Percentiles rank a stretch among this genome's conserved stretches.
Conservation (phyloP, 2,797 vertebrate genomes). For the Spinibarbus caldwelli region DNA sequence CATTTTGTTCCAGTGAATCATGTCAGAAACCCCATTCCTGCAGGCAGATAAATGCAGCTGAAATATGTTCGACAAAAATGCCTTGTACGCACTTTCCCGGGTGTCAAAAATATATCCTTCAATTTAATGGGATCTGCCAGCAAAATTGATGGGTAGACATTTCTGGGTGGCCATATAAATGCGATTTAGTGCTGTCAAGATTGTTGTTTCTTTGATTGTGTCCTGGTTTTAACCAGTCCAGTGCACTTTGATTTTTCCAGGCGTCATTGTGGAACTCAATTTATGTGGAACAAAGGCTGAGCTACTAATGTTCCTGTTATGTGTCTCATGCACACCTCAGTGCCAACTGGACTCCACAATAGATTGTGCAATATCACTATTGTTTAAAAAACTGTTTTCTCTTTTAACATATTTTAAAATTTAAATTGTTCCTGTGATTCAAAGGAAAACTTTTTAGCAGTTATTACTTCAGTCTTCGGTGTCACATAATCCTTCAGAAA, state of each 20-base stretch:
- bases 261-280: neutral
- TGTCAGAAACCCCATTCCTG: slow-evolving; percentile 3
- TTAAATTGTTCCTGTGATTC: neutral
- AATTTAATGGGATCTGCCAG: slow-evolving; percentile 40
- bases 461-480: no score
- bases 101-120: slow-evolving; percentile 44
- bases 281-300: slow-evolving; percentile 10
- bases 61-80: slow-evolving; percentile 28
- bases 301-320: slow-evolving; percentile 3
- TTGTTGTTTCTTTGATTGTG: slow-evolving; percentile 27
- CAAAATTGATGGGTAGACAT: slow-evolving; percentile 1
- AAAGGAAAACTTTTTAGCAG: neutral
- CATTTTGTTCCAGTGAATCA: slow-evolving; percentile 18
- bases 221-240: slow-evolving; percentile 22
- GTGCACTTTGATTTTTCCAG: slow-evolving; percentile 3
- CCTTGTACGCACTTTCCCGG: neutral
- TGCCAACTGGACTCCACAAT: neutral
- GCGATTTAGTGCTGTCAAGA: slow-evolving; percentile 33
- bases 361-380: neutral
- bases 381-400: neutral
- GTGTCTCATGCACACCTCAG: neutral
- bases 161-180: slow-evolving; percentile 26
- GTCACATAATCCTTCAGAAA: neutral
- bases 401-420: neutral
- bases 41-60: slow-evolving; percentile 29